Conservation (phyloP, 53 echinoderm and acorn worm genomes). For the Echinarachnius parma region DNA sequence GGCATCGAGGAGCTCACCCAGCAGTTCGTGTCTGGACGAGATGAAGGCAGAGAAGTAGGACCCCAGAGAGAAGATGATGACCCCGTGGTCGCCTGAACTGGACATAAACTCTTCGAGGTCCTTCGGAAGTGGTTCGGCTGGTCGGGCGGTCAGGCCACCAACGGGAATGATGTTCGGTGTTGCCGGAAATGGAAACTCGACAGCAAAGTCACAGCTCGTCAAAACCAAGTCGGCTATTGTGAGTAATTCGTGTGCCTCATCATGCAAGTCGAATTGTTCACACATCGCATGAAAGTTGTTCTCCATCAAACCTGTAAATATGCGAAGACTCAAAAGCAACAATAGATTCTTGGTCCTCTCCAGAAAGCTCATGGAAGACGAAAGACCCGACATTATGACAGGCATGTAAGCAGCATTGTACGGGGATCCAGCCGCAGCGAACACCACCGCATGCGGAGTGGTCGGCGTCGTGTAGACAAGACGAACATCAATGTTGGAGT, state of each 20-base stretch:
- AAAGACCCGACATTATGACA: background rate
- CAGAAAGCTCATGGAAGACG: constrained; percentile 10
- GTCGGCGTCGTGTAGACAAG: background rate
- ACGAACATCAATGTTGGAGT: background rate
- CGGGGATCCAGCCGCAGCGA: constrained; percentile 2
- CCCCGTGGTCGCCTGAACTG: constrained; percentile 18
- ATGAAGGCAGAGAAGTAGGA: constrained; percentile 5
- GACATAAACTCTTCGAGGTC: constrained; percentile 24
- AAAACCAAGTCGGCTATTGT: background rate
- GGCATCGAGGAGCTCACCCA: constrained; percentile 7
- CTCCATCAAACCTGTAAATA: background rate
- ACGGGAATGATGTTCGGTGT: constrained; percentile 29
- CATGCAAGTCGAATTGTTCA: background rate
- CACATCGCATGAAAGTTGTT: background rate
- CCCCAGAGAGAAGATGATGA: constrained; percentile 26
- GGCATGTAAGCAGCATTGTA: constrained; percentile 21
- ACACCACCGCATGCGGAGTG: background rate
- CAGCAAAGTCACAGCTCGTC: constrained; percentile 9
- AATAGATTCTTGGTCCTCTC: constrained; percentile 3
- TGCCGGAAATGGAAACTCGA: constrained; percentile 22
- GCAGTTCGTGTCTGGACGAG: background rate
- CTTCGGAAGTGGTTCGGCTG: background rate
- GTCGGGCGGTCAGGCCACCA: constrained; percentile 28
- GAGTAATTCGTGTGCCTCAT: background rate
- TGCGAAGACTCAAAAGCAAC: background rate